These are phyloP conservation scores for Microcebus lehilahytsara DNA, from an alignment of 2,113 vertebrate species.

Conservation along the genomic window DNA sequence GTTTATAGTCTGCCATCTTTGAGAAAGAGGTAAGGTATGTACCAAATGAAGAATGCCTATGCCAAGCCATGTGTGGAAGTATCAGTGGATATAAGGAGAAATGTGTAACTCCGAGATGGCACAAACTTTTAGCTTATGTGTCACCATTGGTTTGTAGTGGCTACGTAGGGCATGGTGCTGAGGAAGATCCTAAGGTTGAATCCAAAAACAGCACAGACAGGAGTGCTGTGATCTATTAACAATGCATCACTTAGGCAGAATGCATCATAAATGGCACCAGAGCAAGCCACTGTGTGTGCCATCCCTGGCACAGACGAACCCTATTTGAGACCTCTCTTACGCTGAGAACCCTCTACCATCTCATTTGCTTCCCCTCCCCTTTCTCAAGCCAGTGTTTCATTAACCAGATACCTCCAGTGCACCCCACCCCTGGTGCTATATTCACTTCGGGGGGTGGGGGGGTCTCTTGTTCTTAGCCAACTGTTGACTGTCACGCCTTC, in stretches of 20 bases:
- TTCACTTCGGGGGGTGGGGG: not conserved
- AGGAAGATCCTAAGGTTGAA: not conserved
- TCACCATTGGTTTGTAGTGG: not conserved
- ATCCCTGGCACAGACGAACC: not conserved
- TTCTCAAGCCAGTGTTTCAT: not conserved
- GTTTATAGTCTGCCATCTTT: not conserved
- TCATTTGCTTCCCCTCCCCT: not conserved
- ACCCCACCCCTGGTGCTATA: not conserved
- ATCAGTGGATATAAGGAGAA: not conserved
- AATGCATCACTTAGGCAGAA: not conserved
- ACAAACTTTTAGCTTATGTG: not conserved
- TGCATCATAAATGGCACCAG: not conserved
- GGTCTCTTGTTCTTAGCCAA: not conserved
- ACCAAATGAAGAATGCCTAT: not conserved
- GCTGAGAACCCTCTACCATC: not conserved
- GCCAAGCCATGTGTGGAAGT: not conserved
- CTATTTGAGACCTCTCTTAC: not conserved
- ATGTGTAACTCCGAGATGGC: not conserved
- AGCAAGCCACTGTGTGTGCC: fast-evolving
- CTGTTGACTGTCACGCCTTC: not conserved
- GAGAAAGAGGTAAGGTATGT: not conserved
- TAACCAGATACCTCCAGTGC: not conserved
- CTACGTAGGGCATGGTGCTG: not conserved
- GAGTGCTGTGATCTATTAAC: not conserved
- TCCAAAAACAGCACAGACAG: not conserved